These are phyloP conservation scores for Pelochelys cantorii DNA, from an alignment of 2,797 vertebrate genomes.

Conservation along the genomic window DNA sequence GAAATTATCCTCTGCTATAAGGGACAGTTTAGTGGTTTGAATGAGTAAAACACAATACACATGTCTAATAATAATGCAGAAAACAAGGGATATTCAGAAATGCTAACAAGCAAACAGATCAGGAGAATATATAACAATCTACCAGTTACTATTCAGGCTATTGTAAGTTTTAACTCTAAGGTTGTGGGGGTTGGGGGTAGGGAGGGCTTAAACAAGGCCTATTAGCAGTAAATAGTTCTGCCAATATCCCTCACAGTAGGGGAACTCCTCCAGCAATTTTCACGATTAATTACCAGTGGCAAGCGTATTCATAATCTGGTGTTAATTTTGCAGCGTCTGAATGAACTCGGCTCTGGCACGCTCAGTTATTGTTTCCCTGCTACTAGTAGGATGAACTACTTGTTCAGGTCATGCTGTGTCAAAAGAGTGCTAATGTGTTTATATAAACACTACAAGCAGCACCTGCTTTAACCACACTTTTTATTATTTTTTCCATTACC, in stretches of 20 bases:
- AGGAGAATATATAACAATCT: slow-evolving; percentile 64
- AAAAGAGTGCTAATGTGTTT: slow-evolving; percentile 78
- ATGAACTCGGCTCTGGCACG: slow-evolving; percentile 76
- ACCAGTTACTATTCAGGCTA: slow-evolving; percentile 48
- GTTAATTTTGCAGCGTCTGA: slow-evolving; percentile 86
- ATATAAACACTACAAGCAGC: slow-evolving; percentile 70
- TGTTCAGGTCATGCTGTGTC: slow-evolving; percentile 76
- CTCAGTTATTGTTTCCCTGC: slow-evolving; percentile 81
- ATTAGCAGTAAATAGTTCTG: slow-evolving; percentile 83
- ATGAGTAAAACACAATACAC: slow-evolving; percentile 4
- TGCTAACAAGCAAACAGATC: slow-evolving; percentile 67
- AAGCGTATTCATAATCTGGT: slow-evolving; percentile 85
- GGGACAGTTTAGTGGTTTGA: slow-evolving; percentile 46
- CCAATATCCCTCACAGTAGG: slow-evolving; percentile 84
- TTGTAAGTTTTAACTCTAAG: slow-evolving; percentile 69
- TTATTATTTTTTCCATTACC: slow-evolving; percentile 53
- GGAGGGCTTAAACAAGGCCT: slow-evolving; percentile 85
- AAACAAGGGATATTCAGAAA: slow-evolving; percentile 66
- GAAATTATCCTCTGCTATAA: slow-evolving; percentile 46
- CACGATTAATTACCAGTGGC: slow-evolving; percentile 80
- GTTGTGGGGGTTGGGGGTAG: slow-evolving; percentile 72
- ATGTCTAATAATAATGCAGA: slow-evolving; percentile 32
- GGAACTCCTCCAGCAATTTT: slow-evolving; percentile 77
- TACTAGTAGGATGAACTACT: slow-evolving; percentile 73
- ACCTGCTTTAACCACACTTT: slow-evolving; percentile 73